These are phyloP conservation scores for Rhabdomys pumilio DNA, from an alignment of 2,797 vertebrate species.

Conservation along the genomic window DNA sequence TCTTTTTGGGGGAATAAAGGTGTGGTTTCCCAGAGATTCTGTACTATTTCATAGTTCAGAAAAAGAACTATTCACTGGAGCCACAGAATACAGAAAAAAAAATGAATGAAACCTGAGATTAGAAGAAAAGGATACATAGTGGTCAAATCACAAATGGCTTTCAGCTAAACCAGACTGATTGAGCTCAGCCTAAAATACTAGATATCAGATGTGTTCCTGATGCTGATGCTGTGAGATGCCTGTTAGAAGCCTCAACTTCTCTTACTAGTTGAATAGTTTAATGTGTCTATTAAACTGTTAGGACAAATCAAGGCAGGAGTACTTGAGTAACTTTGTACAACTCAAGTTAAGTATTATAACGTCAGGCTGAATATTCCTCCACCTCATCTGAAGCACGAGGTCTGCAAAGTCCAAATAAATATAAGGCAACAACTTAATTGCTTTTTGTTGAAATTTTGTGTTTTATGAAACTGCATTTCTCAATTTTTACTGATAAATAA, in stretches of 20 bases:
- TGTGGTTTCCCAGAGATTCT: background rate
- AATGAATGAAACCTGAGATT: background rate
- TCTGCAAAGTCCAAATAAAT: conserved; percentile 28
- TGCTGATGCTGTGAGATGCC: background rate
- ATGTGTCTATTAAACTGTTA: background rate
- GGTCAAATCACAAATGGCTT: background rate
- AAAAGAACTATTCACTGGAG: background rate
- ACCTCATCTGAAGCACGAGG: background rate
- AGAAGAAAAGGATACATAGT: background rate
- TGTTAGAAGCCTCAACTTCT: background rate
- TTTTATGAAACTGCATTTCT: background rate
- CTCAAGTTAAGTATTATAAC: background rate
- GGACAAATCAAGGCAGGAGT: background rate
- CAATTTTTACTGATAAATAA: background rate
- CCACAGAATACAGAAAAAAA: background rate
- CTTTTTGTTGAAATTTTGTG: background rate
- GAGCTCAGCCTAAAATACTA: background rate
- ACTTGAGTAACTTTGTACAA: background rate
- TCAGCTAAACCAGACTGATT: background rate
- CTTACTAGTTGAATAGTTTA: background rate
- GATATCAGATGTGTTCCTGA: background rate
- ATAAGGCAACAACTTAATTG: background rate
- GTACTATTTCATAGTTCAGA: background rate
- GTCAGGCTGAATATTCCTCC: background rate
- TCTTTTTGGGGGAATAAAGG: background rate